Evolutionary conservation across 53 echinoderm and acorn worm genomes (phyloP), one percentile per base, ranked within the genome.

Genomic region (Holothuria leucospilota): DNA sequence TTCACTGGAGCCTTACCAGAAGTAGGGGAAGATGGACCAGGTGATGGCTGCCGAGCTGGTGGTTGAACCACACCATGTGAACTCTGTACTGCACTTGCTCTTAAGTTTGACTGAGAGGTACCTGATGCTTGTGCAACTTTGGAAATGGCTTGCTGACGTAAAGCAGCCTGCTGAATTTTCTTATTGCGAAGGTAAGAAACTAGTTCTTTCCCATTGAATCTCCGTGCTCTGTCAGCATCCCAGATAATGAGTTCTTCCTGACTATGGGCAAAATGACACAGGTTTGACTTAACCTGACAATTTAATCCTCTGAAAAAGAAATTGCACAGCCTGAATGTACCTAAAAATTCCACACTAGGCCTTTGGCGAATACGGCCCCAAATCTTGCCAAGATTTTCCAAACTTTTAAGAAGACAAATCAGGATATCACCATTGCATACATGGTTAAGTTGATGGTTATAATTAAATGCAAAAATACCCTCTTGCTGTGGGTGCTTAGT

Each of bases 191-290:
- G 82, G 29, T 56, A 91, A 0, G 51, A 59, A 0, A 95, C 89
- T 25, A 95, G 59, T 69, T 95, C 95, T 62, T 53, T 71, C 10
- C 91, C 89, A 16, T 87, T 86, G 93, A 95, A 95, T 51, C 27
- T 39, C 9, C 90, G 88, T 20, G 27, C 59, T 39, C 96, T 78
- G 39, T 96, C 93, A 2, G 93, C 96, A 23, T 89, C 81, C 96
- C 96, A 96, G 39, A 96, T 89, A 4, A 39, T 39, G 85, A 96
- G 46, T 85, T 95, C 95, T 38, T 87, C 96, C 23, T 86, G 79
- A 68, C 96, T 96, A 65, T 96, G 96, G 62, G 91, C 90, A 86
- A 87, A 96, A 88, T 91, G 89, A 59, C 96, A 96, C 65, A 83
- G 42, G 84, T 71, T 64, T 14, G 89, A 93, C 13, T 63, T 78